Base-by-base conservation (phyloP, 2,888 invertebrate genomes). In the Scaeva pyrastri region DNA sequence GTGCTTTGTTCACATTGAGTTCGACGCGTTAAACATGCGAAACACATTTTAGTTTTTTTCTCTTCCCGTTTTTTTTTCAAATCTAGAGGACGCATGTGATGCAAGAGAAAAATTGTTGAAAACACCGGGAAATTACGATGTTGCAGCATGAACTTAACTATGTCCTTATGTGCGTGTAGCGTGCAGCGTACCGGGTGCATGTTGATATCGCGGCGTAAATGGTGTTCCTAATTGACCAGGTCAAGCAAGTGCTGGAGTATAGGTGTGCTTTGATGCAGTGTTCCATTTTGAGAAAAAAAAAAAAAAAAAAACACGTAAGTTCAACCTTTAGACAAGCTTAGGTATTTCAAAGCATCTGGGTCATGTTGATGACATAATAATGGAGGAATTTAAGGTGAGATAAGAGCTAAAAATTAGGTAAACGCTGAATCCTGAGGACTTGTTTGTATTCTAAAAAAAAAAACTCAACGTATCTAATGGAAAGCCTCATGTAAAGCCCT, bases 191-290 rank as follows among this genome's bases (percentile, higher is more conserved):
- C n/a, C n/a, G n/a, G n/a, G n/a, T n/a, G 5, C 10, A 19, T 43
- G 12, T 19, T 68, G 60, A 74, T 80, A 71, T 76, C 56, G 58
- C 76, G 56, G 50, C 76, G 56, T 72, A 58, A 76, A 76, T 82
- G 71, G 78, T 64, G 66, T 21, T 55, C 72, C 62, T 77, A 82
- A 82, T 83, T 78, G 78, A 83, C 78, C 73, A 31, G 39, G 52
- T 14, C 55, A 62, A 64, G 56, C 14, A 64, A 60, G 14, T 31
- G 6, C n/a, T n/a, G n/a, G n/a, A n/a, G n/a, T n/a, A 12, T 41
- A 43, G 16, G 14, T 41, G 12, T 14, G 41, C n/a, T n/a, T n/a
- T n/a, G 11, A 21, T 2, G 19, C 12, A 50, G 12, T 52, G 23
- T 52, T 26, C n/a, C 8, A 26, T 23, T 52, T 8, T 8, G 14